Conservation (phyloP, 2,113 vertebrate species). For the Semicossyphus pulcher region DNA sequence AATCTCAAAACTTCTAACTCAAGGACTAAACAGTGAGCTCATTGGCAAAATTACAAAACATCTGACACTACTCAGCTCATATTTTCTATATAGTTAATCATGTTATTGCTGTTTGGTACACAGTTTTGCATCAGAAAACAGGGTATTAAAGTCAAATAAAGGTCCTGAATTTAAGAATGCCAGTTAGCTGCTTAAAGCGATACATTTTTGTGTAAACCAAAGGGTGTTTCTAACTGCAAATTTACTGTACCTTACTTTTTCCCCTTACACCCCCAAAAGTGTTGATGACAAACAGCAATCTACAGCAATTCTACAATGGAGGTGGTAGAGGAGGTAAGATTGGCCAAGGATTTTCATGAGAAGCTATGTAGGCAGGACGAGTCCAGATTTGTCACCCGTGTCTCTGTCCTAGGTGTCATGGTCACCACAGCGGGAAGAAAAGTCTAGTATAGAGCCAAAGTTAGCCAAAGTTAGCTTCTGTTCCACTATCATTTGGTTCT, state of each 20-base stretch:
- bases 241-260: constrained; percentile 79
- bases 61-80: no score
- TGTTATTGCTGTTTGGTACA: no score
- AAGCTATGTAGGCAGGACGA: constrained; percentile 55
- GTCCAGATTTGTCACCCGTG: constrained; percentile 56
- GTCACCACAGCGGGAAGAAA: constrained; percentile 52
- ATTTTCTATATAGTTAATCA: no score
- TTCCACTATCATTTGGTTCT: constrained; percentile 38
- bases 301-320: constrained; percentile 88
- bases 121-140: no score
- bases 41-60: no score
- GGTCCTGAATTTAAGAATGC: no score
- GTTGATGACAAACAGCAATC: constrained; percentile 86
- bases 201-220: constrained; percentile 29
- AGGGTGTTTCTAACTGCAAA: constrained; percentile 78
- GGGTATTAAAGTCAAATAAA: no score
- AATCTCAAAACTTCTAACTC: no score
- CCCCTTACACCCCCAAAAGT: constrained; percentile 78
- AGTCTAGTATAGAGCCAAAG: constrained; percentile 24
- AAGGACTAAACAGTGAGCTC: no score
- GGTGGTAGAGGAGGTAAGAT: constrained; percentile 89
- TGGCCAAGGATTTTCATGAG: constrained; percentile 57
- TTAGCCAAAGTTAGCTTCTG: constrained; percentile 57
- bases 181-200: neutral
- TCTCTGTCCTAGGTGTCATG: constrained; percentile 73